Percentiles rank a stretch among this genome's conserved stretches.
Evolutionary conservation across 2,113 vertebrate species (phyloP).

Genomic region (Etheostoma spectabile): DNA sequence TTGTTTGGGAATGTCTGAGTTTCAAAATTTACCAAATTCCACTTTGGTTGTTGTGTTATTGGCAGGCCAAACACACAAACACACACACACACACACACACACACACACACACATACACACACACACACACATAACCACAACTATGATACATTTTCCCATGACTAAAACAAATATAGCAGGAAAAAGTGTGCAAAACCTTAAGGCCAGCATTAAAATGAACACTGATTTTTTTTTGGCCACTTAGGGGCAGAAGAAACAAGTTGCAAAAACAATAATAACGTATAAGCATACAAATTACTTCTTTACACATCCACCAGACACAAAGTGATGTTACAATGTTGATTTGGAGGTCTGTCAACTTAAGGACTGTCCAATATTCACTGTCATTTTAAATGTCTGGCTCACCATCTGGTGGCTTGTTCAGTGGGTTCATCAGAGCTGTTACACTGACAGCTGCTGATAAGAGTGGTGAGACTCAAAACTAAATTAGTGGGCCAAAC

Average conservation of each 20-base stretch:
- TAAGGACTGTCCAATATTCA: neutral
- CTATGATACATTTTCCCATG: neutral
- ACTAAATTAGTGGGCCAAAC: neutral
- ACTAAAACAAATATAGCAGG: neutral
- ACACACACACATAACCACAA: neutral
- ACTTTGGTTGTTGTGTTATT: too few species aligned
- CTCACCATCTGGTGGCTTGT: too few species aligned
- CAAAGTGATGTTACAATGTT: neutral
- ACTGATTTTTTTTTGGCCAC: neutral
- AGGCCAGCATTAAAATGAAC: neutral
- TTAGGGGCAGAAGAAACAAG: neutral
- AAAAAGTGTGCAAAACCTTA: neutral
- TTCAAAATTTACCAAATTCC: too few species aligned
- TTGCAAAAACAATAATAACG: neutral
- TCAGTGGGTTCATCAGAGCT: neutral
- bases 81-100: neutral
- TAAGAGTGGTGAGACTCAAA: neutral
- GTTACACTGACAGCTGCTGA: neutral
- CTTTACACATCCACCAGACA: neutral
- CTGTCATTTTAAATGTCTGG: neutral
- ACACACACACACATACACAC: slow-evolving; percentile 2
- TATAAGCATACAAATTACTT: neutral
- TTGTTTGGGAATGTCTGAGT: too few species aligned
- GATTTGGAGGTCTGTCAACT: neutral
- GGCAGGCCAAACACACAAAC: neutral